phyloP scores from a whole-genome alignment of 2,888 invertebrate species.

The Hedya salicella region DNA sequence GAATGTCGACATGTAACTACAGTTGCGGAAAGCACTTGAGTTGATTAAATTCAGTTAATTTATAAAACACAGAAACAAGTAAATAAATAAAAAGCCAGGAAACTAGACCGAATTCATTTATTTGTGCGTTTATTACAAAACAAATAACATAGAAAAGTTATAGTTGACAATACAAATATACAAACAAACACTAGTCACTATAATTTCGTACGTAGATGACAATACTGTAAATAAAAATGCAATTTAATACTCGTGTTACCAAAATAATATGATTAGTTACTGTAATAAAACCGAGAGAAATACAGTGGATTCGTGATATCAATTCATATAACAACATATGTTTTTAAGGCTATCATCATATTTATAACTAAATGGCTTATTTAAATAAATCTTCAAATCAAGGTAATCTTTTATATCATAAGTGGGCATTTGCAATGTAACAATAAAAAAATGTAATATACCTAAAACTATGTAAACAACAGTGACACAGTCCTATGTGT shows the following conservation, averaged over 20 bases:
- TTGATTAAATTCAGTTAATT: no score
- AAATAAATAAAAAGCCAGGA: not conserved
- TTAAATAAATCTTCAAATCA: constrained; percentile 13
- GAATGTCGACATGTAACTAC: no score
- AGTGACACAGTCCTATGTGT: constrained; percentile 54
- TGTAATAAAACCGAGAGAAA: no score
- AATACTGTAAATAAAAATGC: constrained; percentile 31
- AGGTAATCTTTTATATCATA: not conserved
- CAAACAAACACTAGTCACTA: constrained; percentile 31
- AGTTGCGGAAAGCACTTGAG: no score
- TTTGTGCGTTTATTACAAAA: constrained; percentile 39
- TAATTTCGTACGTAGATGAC: constrained; percentile 1
- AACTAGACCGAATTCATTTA: constrained; percentile 23
- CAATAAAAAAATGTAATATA: constrained; percentile 27
- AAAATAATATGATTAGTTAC: not conserved
- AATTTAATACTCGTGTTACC: constrained; percentile 2
- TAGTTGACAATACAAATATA: constrained; percentile 32
- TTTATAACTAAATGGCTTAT: constrained; percentile 1
- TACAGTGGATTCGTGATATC: no score
- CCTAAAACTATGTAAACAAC: constrained; percentile 64
- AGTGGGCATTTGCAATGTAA: no score
- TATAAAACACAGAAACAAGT: no score
- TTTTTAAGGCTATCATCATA: not conserved
- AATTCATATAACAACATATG: no score
- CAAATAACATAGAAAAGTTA: constrained; percentile 35